Base-by-base conservation (phyloP, 2,797 vertebrate species). In the Anguilla anguilla region DNA sequence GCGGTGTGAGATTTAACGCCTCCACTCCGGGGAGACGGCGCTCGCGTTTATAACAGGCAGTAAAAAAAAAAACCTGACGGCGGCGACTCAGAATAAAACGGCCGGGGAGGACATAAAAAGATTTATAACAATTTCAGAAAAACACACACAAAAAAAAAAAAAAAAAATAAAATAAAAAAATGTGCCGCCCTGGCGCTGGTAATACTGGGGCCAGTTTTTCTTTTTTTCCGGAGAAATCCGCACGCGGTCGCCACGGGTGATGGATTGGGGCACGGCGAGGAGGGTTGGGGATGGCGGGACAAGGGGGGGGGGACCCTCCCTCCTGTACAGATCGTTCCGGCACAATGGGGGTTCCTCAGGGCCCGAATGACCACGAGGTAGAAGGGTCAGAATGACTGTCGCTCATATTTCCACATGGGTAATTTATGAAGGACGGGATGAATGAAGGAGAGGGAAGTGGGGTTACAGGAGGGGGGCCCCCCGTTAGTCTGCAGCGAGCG, bases 61-160 rank as follows among this genome's bases (percentile, higher is more conserved):
- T 86, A 87, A 31, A 35, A 93, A 87, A 93, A 87, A 93, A 90
- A 87, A 85, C 67, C 67, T 91, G 91, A 94, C 92, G 92, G 92
- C 86, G 39, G 87, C 89, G 90, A 93, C 94, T 96, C 92, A 92
- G 92, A 92, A 93, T 90, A 92, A 92, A 92, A 92, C 51, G 67
- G 88, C 84, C 87, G 91, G 85, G 85, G 87, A 90, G 93, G 91
- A 86, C 89, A 90, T 88, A 90, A 93, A 93, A 88, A 86, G 84
- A 91, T 85, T 89, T 89, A 90, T 90, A 93, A 91, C 89, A 90
- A 90, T 92, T 94, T 91, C 86, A 91, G 89, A 87, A 83, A 28
- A 82, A 13, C 35, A 35, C 35, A 35, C 35, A 35, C 1, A 31
- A 35, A 35, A 35, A 51, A 51, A 51, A 51, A 51, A 5, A 51